Evolutionary conservation across 2,113 vertebrate species (phyloP).

Genomic region (Pelobates fuscus): DNA sequence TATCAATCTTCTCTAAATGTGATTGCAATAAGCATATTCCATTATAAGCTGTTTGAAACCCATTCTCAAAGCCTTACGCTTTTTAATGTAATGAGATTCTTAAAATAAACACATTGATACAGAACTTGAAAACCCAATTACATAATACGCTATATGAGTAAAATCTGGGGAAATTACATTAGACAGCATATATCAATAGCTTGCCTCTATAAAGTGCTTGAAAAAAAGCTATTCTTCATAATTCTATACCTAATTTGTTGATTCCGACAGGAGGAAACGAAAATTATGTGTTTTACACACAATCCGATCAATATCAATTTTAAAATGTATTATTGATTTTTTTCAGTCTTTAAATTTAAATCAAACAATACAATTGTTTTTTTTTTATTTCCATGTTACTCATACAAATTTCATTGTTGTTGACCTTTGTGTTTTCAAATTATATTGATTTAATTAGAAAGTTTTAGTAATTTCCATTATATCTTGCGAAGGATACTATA

Average conservation of each 20-base stretch:
- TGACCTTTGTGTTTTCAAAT: constrained; percentile 68
- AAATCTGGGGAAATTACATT: constrained; percentile 3
- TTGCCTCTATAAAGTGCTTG: constrained; percentile 52
- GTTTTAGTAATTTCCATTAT: constrained; percentile 25
- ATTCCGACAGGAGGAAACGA: constrained; percentile 53
- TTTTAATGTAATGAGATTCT: constrained; percentile 10
- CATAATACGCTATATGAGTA: constrained; percentile 16
- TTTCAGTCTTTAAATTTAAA: constrained; percentile 68
- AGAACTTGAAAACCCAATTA: constrained; percentile 17
- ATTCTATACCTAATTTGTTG: constrained; percentile 58
- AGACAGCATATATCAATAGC: constrained; percentile 54
- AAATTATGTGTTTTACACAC: constrained; percentile 53
- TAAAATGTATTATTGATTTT: constrained; percentile 72
- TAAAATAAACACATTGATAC: constrained; percentile 9
- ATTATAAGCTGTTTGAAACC: not conserved
- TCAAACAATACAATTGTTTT: constrained; percentile 66
- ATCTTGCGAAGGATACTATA: not conserved
- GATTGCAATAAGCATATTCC: not conserved
- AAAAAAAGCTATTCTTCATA: constrained; percentile 55
- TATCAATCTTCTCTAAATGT: not conserved
- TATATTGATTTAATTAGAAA: constrained; percentile 63
- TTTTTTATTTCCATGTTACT: constrained; percentile 68
- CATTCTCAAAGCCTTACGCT: not conserved
- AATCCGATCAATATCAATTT: constrained; percentile 68
- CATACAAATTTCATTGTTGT: constrained; percentile 63